Percentiles rank a stretch among this genome's conserved stretches.
These are phyloP conservation scores for Chelon labrosus DNA, from an alignment of 2,797 vertebrate species.

Conservation along the genomic window DNA sequence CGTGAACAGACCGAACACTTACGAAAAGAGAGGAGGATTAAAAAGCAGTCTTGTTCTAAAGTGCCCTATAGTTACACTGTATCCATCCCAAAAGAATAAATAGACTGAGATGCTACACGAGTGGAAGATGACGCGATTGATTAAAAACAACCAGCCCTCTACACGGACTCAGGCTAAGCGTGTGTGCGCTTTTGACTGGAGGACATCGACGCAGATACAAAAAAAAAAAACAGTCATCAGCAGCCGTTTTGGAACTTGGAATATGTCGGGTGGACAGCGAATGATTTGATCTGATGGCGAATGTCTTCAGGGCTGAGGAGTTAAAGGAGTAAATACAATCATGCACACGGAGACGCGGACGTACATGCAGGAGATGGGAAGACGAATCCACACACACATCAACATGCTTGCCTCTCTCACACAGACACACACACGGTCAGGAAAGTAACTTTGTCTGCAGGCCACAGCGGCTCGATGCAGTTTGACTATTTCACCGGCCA, in stretches of 20 bases:
- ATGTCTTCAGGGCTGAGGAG: constrained; percentile 19
- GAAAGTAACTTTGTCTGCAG: constrained; percentile 14
- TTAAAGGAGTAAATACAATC: constrained; percentile 36
- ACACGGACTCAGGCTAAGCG: constrained; percentile 18
- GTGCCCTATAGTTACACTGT: constrained; percentile 42
- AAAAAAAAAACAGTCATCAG: constrained; percentile 63
- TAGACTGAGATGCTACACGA: constrained; percentile 16
- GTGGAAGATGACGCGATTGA: constrained; percentile 20
- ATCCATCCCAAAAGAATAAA: constrained; percentile 21
- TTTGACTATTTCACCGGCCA: neutral
- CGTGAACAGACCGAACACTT: neutral
- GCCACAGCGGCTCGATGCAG: constrained; percentile 15
- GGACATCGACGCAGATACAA: constrained; percentile 13
- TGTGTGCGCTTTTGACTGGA: constrained; percentile 41
- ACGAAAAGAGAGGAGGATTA: constrained; percentile 1
- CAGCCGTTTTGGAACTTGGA: constrained; percentile 40
- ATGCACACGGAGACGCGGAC: constrained; percentile 66
- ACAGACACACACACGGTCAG: constrained; percentile 3
- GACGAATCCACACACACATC: constrained; percentile 37
- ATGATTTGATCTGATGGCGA: constrained; percentile 12
- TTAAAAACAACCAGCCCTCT: constrained; percentile 43
- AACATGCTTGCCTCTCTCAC: constrained; percentile 36
- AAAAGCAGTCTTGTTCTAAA: constrained; percentile 39
- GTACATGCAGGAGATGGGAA: constrained; percentile 69
- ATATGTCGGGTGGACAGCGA: constrained; percentile 10